Evolutionary conservation across 2,888 invertebrate species (phyloP), one percentile per base, ranked within the genome.

Genomic region (Oscheius sp.): DNA sequence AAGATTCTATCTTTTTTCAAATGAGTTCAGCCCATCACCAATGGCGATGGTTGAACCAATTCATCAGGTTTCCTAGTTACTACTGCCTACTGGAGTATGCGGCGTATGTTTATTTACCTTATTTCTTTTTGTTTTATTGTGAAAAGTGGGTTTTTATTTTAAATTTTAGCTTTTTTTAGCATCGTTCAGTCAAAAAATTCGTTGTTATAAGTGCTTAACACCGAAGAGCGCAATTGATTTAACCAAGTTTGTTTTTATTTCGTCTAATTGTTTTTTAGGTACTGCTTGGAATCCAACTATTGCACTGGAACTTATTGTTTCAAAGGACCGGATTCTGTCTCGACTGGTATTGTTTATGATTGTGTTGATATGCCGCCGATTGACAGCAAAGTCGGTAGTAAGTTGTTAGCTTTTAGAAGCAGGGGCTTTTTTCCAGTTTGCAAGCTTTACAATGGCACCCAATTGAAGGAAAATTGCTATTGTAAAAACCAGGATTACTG

Each of bases 401-500:
- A 28, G 59, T 44, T 22, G 20, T 24, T 26, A 36, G 8, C 36
- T 8, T 38, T 20, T 4, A 56, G 2, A 8, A 20, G 24, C 33
- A n/a, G 17, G 2, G 24, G n/a, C 9, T 24, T 3, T 1, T 14
- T 26, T 62, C 28, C 33, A 62, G 62, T 32, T 14, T 62, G 62
- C 26, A 62, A 62, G 33, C 0, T 62, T 3, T 45, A 47, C 49
- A n/a, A 62, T 8, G 26, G 30, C 2, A 24, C 47, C 5, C 20
- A n/a, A 12, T 22, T 62, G 1, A 62, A 62, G 36, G 47, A 62
- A 4, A 62, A 62, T 36, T 62, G 62, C 47, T 62, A 62, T 49
- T 62, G 62, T 47, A 62, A 62, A 33, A 62, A 62, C 24, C 20
- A 28, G 14, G 62, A 62, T n/a, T 62, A 47, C 32, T 62, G 62